Evolutionary conservation across 1,140 invertebrate genomes (phyloP).

Genomic region (Drosophila nebulosa): DNA sequence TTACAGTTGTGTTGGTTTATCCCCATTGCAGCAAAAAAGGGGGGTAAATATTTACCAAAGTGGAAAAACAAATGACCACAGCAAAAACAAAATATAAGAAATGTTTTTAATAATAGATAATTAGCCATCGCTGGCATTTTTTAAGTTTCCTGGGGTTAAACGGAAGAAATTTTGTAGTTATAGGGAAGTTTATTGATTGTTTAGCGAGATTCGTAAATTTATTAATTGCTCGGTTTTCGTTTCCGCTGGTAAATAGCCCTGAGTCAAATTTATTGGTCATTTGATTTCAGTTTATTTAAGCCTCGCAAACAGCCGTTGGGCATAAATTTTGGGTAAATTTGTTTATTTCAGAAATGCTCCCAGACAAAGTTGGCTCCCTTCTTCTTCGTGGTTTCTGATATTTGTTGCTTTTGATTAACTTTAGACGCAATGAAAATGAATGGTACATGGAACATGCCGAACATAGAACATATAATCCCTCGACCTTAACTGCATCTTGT

Average conservation of each 20-base stretch:
- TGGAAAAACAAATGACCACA: background rate
- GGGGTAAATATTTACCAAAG: background rate
- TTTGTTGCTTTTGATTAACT: conserved; percentile 20
- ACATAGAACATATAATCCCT: conserved; percentile 13
- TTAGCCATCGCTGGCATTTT: background rate
- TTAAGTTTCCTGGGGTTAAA: background rate
- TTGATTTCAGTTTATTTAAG: background rate
- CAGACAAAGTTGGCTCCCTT: background rate
- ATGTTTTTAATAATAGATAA: conserved; percentile 1
- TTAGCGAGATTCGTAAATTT: background rate
- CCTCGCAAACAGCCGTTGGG: background rate
- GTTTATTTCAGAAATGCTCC: background rate
- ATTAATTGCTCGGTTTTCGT: background rate
- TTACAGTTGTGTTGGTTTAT: background rate
- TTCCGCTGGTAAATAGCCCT: background rate
- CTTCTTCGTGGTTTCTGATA: background rate
- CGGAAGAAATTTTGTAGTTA: background rate
- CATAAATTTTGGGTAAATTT: background rate
- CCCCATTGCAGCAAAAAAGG: background rate
- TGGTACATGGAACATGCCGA: conserved; percentile 10
- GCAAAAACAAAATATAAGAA: background rate
- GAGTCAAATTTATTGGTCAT: background rate
- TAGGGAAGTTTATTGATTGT: background rate
- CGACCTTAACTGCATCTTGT: conserved; percentile 42
- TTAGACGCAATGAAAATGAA: background rate